These are phyloP conservation scores for Lutjanus argentimaculatus DNA, from an alignment of 2,797 vertebrate species.

Conservation along the genomic window DNA sequence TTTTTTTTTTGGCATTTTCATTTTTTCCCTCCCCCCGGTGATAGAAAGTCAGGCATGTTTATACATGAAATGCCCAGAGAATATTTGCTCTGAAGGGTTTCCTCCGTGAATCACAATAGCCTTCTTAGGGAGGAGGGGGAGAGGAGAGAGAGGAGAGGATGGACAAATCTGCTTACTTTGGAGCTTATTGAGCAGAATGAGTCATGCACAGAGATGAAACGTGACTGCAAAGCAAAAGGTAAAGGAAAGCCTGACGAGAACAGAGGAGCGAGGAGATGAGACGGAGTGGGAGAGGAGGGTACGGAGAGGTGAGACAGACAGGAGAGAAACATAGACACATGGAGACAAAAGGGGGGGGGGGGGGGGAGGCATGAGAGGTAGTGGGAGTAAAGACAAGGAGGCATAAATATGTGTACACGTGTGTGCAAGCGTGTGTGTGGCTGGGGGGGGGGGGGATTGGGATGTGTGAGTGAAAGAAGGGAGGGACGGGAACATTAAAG, in stretches of 20 bases:
- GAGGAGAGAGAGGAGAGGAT: slow-evolving; percentile 63
- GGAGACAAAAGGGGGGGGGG: slow-evolving; percentile 24
- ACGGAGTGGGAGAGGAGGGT: slow-evolving; percentile 55
- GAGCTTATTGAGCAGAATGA: slow-evolving; percentile 91
- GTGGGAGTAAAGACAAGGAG: slow-evolving; percentile 39
- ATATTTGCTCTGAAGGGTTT: slow-evolving; percentile 88
- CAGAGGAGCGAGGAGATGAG: slow-evolving; percentile 58
- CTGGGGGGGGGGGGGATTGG: slow-evolving; percentile 5
- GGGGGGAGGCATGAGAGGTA: background rate
- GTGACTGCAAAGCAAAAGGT: slow-evolving; percentile 89
- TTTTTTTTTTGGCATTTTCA: slow-evolving; percentile 60
- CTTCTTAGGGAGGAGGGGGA: slow-evolving; percentile 82
- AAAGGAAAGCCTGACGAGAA: slow-evolving; percentile 75
- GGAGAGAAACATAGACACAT: slow-evolving; percentile 41
- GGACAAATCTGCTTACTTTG: slow-evolving; percentile 91
- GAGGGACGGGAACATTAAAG: slow-evolving; percentile 75
- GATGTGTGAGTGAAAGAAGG: slow-evolving; percentile 42
- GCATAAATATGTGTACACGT: slow-evolving; percentile 33
- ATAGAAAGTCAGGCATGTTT: slow-evolving; percentile 87
- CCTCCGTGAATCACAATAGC: slow-evolving; percentile 89
- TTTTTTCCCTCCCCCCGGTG: slow-evolving; percentile 65
- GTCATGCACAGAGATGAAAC: slow-evolving; percentile 87
- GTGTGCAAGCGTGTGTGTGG: background rate
- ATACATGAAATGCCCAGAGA: slow-evolving; percentile 88
- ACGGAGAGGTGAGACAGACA: slow-evolving; percentile 68